Conservation (phyloP, 2,888 invertebrate genomes). For the Salpingus planirostris region DNA sequence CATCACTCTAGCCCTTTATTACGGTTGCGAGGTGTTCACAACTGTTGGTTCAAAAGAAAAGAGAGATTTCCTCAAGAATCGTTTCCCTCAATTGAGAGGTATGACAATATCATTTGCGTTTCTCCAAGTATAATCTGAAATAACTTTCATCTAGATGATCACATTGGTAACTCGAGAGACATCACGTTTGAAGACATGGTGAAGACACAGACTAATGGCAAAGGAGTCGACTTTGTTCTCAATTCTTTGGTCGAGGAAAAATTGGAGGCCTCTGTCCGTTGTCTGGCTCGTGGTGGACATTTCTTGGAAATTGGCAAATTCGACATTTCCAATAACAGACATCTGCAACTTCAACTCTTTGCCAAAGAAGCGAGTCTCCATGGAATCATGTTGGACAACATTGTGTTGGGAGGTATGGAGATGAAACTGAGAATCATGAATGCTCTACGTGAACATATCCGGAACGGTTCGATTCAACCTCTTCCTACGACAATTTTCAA, state of each 20-base stretch:
- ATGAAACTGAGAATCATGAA: background rate
- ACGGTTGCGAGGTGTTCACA: slow-evolving; percentile 56
- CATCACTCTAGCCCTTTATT: slow-evolving; percentile 55
- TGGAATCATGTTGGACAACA: slow-evolving; percentile 62
- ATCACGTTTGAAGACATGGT: slow-evolving; percentile 82
- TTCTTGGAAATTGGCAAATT: slow-evolving; percentile 41
- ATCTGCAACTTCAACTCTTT: slow-evolving; percentile 40
- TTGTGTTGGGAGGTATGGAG: background rate
- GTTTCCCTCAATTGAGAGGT: slow-evolving; percentile 37
- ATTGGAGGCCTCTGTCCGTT: slow-evolving; percentile 60
- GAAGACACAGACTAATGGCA: slow-evolving; percentile 67
- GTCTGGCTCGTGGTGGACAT: slow-evolving; percentile 52
- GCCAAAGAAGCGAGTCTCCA: slow-evolving; percentile 66
- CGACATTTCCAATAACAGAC: background rate
- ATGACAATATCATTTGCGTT: too few relatives aligned
- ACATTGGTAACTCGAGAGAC: slow-evolving; percentile 60
- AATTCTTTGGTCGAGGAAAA: slow-evolving; percentile 74
- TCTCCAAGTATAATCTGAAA: slow-evolving; percentile 9
- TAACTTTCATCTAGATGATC: background rate
- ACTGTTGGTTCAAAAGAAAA: slow-evolving; percentile 62
- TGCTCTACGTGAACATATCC: background rate
- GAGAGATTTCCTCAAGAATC: slow-evolving; percentile 49
- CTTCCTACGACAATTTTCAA: slow-evolving; percentile 56
- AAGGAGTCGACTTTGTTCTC: slow-evolving; percentile 62
- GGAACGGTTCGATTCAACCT: slow-evolving; percentile 57